These are phyloP conservation scores for Mystacides longicornis DNA, from an alignment of 2,888 invertebrate species.

Conservation along the genomic window DNA sequence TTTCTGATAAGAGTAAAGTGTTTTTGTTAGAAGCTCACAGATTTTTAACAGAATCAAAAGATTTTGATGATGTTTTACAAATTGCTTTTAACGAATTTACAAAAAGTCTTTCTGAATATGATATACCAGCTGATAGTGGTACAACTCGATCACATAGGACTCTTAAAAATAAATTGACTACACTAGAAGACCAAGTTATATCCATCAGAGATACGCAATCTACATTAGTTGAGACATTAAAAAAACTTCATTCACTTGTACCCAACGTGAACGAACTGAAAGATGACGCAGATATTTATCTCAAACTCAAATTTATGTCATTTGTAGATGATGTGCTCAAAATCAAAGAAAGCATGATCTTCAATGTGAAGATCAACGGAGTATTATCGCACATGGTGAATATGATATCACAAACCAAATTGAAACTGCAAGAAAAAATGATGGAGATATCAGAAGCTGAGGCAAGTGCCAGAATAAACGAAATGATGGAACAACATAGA, in stretches of 20 bases:
- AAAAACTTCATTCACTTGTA: neutral
- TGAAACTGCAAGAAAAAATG: neutral
- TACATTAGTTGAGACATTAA: neutral
- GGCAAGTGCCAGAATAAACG: neutral
- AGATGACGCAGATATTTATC: neutral
- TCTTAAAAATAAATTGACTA: neutral
- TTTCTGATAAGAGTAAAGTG: neutral
- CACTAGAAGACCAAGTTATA: neutral
- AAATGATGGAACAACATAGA: neutral
- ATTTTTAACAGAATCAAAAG: neutral
- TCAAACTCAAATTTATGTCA: neutral
- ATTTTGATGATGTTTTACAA: neutral
- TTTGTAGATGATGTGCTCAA: neutral
- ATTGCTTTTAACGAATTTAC: neutral
- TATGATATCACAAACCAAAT: neutral
- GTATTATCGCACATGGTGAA: neutral
- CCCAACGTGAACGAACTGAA: neutral
- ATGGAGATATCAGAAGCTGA: neutral
- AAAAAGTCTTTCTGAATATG: neutral
- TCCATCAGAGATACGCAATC: neutral
- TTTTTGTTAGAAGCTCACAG: neutral
- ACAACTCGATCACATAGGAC: neutral
- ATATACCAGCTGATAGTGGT: neutral
- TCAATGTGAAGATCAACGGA: neutral
- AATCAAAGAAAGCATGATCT: neutral